These are phyloP conservation scores for Geococcyx californianus DNA, from an alignment of 2,113 vertebrate species.

Conservation along the genomic window DNA sequence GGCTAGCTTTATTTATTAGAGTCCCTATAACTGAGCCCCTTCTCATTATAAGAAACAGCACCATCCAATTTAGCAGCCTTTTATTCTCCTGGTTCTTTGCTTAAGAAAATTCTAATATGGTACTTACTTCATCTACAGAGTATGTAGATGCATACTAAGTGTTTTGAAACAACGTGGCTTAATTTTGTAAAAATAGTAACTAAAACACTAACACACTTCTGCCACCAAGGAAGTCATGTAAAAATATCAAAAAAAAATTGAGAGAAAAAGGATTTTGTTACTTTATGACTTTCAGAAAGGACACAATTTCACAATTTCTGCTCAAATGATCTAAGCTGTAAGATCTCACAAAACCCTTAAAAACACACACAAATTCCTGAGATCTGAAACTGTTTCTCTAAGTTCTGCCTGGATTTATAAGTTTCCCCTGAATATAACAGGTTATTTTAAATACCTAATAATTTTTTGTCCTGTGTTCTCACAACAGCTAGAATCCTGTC, in stretches of 20 bases:
- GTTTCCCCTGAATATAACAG: neutral
- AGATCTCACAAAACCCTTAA: neutral
- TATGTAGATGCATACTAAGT: accelerated
- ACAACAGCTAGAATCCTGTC: neutral
- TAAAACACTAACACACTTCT: neutral
- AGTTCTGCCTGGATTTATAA: neutral
- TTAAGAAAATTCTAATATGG: neutral
- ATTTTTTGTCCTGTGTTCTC: neutral
- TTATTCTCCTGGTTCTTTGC: neutral
- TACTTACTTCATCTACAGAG: neutral
- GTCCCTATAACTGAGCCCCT: neutral
- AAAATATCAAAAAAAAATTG: neutral
- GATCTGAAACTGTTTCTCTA: neutral
- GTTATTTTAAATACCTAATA: neutral
- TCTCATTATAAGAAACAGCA: neutral
- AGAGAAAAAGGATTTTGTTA: neutral
- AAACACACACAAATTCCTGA: neutral
- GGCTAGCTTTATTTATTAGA: constrained; percentile 10
- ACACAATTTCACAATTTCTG: neutral
- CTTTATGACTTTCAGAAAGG: neutral
- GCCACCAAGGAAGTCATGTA: neutral
- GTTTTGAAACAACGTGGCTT: neutral
- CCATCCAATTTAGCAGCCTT: neutral
- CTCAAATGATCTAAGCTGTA: neutral
- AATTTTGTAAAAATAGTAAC: neutral